Conservation (phyloP, 2,888 invertebrate species). For the Laothoe populi region DNA sequence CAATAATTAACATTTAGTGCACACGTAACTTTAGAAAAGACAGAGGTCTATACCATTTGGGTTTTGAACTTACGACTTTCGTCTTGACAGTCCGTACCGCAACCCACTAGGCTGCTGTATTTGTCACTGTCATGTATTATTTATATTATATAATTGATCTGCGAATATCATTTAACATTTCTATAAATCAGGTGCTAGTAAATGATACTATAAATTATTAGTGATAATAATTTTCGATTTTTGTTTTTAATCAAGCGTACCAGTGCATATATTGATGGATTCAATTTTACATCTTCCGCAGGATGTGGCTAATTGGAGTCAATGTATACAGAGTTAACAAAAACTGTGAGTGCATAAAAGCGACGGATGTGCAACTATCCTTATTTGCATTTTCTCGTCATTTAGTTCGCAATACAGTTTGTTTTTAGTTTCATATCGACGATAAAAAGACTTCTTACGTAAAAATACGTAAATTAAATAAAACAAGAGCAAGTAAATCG, state of each 20-base stretch:
- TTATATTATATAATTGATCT: no score
- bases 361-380: constrained; percentile 19
- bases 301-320: constrained; percentile 27
- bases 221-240: neutral
- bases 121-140: no score
- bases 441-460: neutral
- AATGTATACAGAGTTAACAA: constrained; percentile 24
- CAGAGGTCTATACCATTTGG: no score
- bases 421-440: constrained; percentile 2
- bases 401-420: neutral
- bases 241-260: constrained; percentile 1
- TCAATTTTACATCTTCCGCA: constrained; percentile 15
- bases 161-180: no score
- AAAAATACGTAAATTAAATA: neutral
- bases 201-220: neutral
- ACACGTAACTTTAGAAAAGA: no score
- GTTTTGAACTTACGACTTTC: no score
- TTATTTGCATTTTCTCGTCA: constrained; percentile 27
- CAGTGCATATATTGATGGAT: constrained; percentile 18
- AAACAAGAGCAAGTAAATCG: no score
- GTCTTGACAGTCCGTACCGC: no score
- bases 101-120: no score
- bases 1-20: no score
- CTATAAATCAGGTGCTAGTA: no score
- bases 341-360: constrained; percentile 26